Conservation (phyloP, 2,888 invertebrate species). For the Criorhina ranunculi region DNA sequence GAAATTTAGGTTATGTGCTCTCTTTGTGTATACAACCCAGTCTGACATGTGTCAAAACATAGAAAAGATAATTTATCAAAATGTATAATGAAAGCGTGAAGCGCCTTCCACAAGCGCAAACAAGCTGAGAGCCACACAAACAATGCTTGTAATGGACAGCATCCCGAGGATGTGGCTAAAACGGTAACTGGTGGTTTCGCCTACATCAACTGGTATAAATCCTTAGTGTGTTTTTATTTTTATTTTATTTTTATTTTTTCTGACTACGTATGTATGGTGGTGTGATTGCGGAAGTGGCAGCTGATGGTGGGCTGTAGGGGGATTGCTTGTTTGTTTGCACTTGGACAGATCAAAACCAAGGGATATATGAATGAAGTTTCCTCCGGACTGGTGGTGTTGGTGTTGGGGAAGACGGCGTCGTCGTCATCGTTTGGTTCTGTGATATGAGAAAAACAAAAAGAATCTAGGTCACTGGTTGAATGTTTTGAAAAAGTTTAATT, state of each 20-base stretch:
- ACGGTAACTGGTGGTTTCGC: constrained; percentile 72
- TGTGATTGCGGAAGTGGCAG: constrained; percentile 41
- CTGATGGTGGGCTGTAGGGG: not conserved
- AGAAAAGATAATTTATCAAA: constrained; percentile 75
- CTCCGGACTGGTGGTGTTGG: constrained; percentile 4
- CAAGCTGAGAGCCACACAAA: constrained; percentile 21
- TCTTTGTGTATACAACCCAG: constrained; percentile 46
- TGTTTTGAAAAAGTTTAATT: constrained; percentile 48
- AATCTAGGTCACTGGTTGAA: constrained; percentile 73
- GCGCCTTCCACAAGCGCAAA: constrained; percentile 40
- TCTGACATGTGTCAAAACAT: constrained; percentile 75
- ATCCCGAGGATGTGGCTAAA: constrained; percentile 46
- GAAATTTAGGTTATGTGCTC: constrained; percentile 70
- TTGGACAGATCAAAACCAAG: constrained; percentile 61
- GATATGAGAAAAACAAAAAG: constrained; percentile 44
- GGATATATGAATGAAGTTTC: constrained; percentile 54
- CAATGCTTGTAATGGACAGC: constrained; percentile 67
- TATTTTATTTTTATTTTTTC: constrained; percentile 4
- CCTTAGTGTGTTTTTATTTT: constrained; percentile 26
- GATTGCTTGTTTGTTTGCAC: constrained; percentile 48
- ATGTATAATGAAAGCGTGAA: constrained; percentile 55
- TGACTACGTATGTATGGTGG: constrained; percentile 11
- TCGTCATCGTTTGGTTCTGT: constrained; percentile 12
- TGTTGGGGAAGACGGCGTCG: constrained; percentile 9
- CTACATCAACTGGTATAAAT: constrained; percentile 54